phyloP scores from a whole-genome alignment of 2,113 vertebrate species.

The Tragelaphus scriptus region DNA sequence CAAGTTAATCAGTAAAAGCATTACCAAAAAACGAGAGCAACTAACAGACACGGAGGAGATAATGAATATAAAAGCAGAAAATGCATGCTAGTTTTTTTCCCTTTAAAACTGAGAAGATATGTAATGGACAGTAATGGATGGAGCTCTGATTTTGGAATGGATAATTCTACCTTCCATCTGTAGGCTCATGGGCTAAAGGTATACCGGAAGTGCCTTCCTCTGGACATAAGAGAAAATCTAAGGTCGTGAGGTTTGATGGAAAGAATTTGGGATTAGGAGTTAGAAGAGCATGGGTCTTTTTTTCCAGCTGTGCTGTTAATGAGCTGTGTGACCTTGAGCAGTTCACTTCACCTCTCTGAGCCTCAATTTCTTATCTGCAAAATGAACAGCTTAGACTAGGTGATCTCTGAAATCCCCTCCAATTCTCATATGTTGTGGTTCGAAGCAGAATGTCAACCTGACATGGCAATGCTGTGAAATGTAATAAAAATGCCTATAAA shows the following conservation, averaged over 20 bases:
- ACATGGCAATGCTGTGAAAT: constrained; percentile 28
- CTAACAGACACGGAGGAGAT: constrained; percentile 58
- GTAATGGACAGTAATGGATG: constrained; percentile 30
- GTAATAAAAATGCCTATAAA: constrained; percentile 55
- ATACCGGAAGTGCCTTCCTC: not conserved
- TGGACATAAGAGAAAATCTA: not conserved
- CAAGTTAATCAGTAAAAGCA: constrained; percentile 74
- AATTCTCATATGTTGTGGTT: constrained; percentile 56
- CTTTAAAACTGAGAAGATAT: constrained; percentile 19
- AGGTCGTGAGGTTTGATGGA: not conserved
- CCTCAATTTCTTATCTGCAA: constrained; percentile 67
- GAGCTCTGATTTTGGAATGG: not conserved
- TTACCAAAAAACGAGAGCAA: constrained; percentile 63
- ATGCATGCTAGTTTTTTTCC: not conserved
- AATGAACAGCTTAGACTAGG: constrained; percentile 63
- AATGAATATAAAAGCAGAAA: constrained; percentile 68
- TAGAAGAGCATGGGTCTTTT: not conserved
- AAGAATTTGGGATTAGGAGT: constrained; percentile 4
- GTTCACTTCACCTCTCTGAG: constrained; percentile 63
- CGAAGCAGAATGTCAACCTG: constrained; percentile 52
- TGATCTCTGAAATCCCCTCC: constrained; percentile 65
- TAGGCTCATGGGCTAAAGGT: not conserved
- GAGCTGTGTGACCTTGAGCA: constrained; percentile 59
- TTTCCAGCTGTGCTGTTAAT: constrained; percentile 51
- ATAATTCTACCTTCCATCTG: not conserved